Evolutionary conservation across 2,888 invertebrate genomes (phyloP), one percentile per base, ranked within the genome.

Genomic region (Caenorhabditis sp.): DNA sequence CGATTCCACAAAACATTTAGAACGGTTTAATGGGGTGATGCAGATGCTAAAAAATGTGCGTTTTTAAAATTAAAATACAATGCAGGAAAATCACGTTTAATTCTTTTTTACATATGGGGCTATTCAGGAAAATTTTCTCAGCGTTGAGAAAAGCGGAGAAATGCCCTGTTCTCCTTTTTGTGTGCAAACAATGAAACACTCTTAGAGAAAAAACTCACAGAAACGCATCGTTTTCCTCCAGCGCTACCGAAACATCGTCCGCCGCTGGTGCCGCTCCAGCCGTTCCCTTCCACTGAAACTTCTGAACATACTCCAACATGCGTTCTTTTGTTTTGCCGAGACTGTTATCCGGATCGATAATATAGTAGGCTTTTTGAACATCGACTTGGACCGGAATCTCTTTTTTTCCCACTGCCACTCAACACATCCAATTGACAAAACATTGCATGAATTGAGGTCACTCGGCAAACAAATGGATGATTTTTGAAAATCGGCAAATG

Each of bases 311-410:
- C 4, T 76, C 67, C 21, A 68, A 58, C 67, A 85, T 76, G 21
- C 85, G 71, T 43, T 77, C 63, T 31, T 83, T 75, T 27, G 85
- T 85, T 12, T 76, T 78, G 1, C 63, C 71, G 23, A 85, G 59
- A 69, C 85, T 82, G 50, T 82, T 83, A 49, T 82, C 80, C 21
- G 85, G 85, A 67, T 85, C 84, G 20, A 85, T 67, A 8, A 85
- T 71, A 60, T 83, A 85, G 61, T 76, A 85, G 0, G 82, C 77
- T 38, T 82, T 84, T 14, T 76, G 70, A 1, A 80, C 77, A 26
- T 83, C 76, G 14, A 85, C 76, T 43, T 66, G 64, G 12, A 76
- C 78, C 0, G 84, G 85, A 8, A 83, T 59, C 79, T 82, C 53
- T 50, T 65, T n/a, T n/a, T n/a, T n/a, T 57, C 5, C 8, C 5